phyloP scores from a whole-genome alignment of 92 coral and sea anemone species.

The Pocillopora grandis region DNA sequence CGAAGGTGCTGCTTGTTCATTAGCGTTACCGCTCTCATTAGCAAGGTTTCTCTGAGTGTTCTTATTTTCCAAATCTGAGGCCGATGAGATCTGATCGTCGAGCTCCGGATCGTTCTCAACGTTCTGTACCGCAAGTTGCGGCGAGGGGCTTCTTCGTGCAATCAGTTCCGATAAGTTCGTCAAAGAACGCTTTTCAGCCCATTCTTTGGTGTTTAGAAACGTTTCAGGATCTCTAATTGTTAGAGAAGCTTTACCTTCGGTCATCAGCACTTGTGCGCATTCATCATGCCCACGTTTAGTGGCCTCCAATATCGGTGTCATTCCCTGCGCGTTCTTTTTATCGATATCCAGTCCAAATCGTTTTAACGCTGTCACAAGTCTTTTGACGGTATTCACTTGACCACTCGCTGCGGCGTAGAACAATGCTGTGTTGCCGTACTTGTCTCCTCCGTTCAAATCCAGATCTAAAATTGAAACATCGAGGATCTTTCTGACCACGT shows the following conservation, averaged over 20 bases:
- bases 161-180: slow-evolving; percentile 59
- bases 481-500: slow-evolving; percentile 69
- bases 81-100: neutral
- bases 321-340: slow-evolving; percentile 73
- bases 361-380: slow-evolving; percentile 73
- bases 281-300: slow-evolving; percentile 68
- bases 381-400: slow-evolving; percentile 52
- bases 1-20: neutral
- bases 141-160: slow-evolving; percentile 54
- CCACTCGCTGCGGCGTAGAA: slow-evolving; percentile 85
- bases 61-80: slow-evolving; percentile 2
- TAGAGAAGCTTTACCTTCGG: slow-evolving; percentile 82
- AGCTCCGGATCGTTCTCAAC: neutral
- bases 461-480: slow-evolving; percentile 74
- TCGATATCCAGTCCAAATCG: slow-evolving; percentile 87
- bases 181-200: slow-evolving; percentile 71
- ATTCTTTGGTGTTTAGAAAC: slow-evolving; percentile 71
- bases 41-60: neutral
- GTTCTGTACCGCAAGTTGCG: slow-evolving; percentile 13
- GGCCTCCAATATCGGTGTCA: slow-evolving; percentile 85
- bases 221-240: slow-evolving; percentile 68
- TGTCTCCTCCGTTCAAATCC: slow-evolving; percentile 78
- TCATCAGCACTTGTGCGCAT: slow-evolving; percentile 71
- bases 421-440: slow-evolving; percentile 85
- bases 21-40: slow-evolving; percentile 11